phyloP scores from a whole-genome alignment of 2,797 vertebrate genomes.

The Nasua narica region DNA sequence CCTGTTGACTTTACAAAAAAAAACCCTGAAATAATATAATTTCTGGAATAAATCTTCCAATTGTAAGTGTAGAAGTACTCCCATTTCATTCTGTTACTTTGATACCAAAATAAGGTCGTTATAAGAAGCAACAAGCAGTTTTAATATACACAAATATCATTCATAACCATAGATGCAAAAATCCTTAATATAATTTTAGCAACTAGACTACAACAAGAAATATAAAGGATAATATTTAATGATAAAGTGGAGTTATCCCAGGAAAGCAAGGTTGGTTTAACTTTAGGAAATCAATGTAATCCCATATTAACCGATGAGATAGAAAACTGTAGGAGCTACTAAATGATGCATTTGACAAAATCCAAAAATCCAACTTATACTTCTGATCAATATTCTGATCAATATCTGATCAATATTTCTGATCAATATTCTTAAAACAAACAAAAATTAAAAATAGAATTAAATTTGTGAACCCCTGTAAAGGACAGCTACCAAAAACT shows the following conservation, averaged over 20 bases:
- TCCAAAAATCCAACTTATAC: not conserved
- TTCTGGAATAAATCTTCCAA: not conserved
- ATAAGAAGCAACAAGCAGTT: not conserved
- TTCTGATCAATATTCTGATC: not conserved
- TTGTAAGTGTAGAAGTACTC: not conserved
- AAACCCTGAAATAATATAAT: not conserved
- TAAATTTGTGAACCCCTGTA: not conserved
- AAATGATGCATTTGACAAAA: not conserved
- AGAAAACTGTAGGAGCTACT: too few species aligned
- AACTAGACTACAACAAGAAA: not conserved
- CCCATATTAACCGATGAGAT: not conserved
- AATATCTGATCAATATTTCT: not conserved
- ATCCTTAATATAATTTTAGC: not conserved
- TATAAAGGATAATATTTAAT: not conserved
- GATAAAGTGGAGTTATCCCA: not conserved
- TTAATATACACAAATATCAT: not conserved
- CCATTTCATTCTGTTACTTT: not conserved
- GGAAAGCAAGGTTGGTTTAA: not conserved
- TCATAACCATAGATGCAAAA: not conserved
- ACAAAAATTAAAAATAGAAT: not conserved
- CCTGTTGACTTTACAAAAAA: not conserved
- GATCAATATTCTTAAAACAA: not conserved
- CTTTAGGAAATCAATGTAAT: not conserved
- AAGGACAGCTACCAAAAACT: not conserved
- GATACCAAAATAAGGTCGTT: not conserved